Evolutionary conservation across 1,140 invertebrate species (phyloP), one percentile per base, ranked within the genome.

Genomic region (Anadara kagoshimensis): DNA sequence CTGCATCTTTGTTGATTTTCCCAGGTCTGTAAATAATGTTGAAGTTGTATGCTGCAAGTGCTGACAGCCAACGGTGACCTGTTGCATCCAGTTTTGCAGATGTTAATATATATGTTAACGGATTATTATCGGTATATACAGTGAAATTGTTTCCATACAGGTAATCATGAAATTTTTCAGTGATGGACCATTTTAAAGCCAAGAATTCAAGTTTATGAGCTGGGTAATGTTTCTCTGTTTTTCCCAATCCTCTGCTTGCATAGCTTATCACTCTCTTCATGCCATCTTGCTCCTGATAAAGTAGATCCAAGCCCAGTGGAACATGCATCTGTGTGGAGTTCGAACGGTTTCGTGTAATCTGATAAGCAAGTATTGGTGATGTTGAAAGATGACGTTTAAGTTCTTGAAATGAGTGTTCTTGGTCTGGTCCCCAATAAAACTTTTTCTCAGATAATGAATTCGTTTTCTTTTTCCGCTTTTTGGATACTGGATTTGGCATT

Each of bases 241-340:
- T 51, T 16, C 75, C 63, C 4, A 74, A 47, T 11, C 69, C 53
- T 56, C 75, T 51, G 56, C 66, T 70, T 10, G 64, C 76, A 62
- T 65, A 78, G 44, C 58, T 36, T 24, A 65, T 71, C 11, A 71
- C 68, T 26, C 57, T n/a, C 14, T 61, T 47, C 11, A 22, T 47
- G 10, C 66, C 72, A 43, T 68, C 62, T 22, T 69, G 58, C 16
- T 69, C 24, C 20, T 74, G 76, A 20, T 64, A 74, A 3, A 73
- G 66, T 14, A 89, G 86, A 88, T 24, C 86, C 87, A 43, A 90
- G 72, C 10, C 86, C 86, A 77, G 78, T 71, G 18, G 83, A 79
- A 44, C 85, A 86, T 20, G 89, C 88, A 79, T 91, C 90, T 0
- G 87, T 90, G n/a, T n/a, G n/a, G n/a, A n/a, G n/a, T n/a, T 36